Base-by-base conservation (phyloP, 2,113 vertebrate genomes). In the Dasypus novemcinctus region DNA sequence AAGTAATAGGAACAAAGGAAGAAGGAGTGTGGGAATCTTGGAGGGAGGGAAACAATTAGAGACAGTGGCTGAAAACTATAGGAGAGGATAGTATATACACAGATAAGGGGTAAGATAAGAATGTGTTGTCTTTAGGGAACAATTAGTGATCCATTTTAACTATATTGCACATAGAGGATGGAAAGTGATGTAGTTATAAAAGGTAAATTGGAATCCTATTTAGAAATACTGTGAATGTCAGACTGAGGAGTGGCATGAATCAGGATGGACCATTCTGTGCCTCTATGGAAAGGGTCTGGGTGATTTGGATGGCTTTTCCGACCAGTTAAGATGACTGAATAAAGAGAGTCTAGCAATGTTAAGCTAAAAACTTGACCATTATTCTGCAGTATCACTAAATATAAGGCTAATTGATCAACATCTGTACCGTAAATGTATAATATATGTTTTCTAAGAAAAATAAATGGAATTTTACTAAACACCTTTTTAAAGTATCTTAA, bases 381-480 rank as follows among this genome's bases (percentile, higher is more conserved):
- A 57, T 81, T 78, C 63, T 76, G 46, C 41, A 72, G 36, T 21
- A 33, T 78, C 71, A 90, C 64, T 61, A 64, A 54, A 63, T 93
- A 46, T 66, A 49, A 91, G 31, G 8, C 79, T 86, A 84, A 68
- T 91, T 84, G 79, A 89, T n/a, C 87, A 85, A 74, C 36, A 85
- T 74, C 27, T 64, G 59, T 74, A 59, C 14, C 12, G 2, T 17
- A 33, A 76, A 49, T 69, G 5, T 72, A 85, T 29, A 76, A 57
- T 71, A 64, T 61, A 27, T 15, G 38, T 80, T 91, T 93, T 94
- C 33, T 82, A 94, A 87, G 91, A 74, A 20, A 97, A 98, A 96
- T 49, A 59, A 90, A 96, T 93, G 71, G 96, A 80, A 87, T 96
- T 96, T 97, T 96, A 96, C 96, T 97, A 98, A 91, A 93, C 83